Percentiles rank a stretch among this genome's conserved stretches.
Conservation (phyloP, 2,113 vertebrate species). For the Periophthalmodon schlosseri region DNA sequence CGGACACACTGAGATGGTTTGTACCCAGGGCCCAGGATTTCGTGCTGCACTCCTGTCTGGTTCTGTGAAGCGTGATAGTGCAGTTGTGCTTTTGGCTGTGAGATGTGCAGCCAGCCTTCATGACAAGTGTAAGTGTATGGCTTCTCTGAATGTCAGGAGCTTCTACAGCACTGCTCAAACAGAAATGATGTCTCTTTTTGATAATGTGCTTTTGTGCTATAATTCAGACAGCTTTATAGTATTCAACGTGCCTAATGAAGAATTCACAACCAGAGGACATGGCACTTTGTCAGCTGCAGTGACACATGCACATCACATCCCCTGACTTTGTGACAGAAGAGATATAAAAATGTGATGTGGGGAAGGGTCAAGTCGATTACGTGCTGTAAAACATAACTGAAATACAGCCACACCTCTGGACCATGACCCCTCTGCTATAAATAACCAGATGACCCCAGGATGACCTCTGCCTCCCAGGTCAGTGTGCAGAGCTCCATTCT, state of each 20-base stretch:
- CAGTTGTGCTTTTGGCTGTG: slow-evolving; percentile 40
- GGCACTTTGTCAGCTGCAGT: slow-evolving; percentile 17
- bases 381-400: slow-evolving; percentile 37
- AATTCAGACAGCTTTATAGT: not conserved
- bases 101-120: slow-evolving; percentile 62
- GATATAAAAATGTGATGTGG: slow-evolving; percentile 48
- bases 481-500: slow-evolving; percentile 10
- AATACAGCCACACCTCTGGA: slow-evolving; percentile 50
- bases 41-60: not conserved
- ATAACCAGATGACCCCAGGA: slow-evolving; percentile 43
- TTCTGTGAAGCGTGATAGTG: slow-evolving; percentile 49
- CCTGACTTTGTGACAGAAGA: slow-evolving; percentile 25
- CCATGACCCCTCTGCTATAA: slow-evolving; percentile 44
- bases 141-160: slow-evolving; percentile 51
- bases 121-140: slow-evolving; percentile 54
- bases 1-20: too few relatives aligned
- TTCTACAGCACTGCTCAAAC: slow-evolving; percentile 13
- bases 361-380: slow-evolving; percentile 40
- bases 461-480: slow-evolving; percentile 36
- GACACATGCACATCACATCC: slow-evolving; percentile 41
- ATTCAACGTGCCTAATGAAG: slow-evolving; percentile 16
- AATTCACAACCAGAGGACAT: slow-evolving; percentile 9
- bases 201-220: not conserved
- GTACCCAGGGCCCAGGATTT: too few relatives aligned
- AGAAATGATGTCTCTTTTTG: not conserved